phyloP scores from a whole-genome alignment of 92 coral and sea anemone genomes.

The Scolanthus callimorphus region DNA sequence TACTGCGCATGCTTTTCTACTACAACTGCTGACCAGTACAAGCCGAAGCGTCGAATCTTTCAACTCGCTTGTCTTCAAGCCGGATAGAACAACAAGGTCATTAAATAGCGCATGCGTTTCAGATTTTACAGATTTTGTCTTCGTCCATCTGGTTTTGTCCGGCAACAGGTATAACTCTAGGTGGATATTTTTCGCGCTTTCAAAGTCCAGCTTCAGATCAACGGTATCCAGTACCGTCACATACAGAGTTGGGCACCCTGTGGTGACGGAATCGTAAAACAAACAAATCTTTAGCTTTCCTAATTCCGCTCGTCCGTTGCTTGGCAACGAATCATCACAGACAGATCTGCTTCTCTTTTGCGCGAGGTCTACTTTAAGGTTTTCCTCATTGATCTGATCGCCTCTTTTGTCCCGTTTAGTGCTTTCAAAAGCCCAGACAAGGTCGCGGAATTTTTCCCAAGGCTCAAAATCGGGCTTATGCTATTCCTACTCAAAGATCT shows the following conservation, averaged over 20 bases:
- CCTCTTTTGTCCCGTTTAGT: conserved; percentile 30
- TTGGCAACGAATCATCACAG: neutral
- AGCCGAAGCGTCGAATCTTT: conserved; percentile 34
- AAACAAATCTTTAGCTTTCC: conserved; percentile 60
- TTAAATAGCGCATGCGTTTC: conserved; percentile 32
- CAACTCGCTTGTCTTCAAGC: conserved; percentile 36
- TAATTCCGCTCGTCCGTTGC: neutral
- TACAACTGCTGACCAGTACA: conserved; percentile 27
- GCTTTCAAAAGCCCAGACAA: conserved; percentile 44
- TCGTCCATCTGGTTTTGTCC: conserved; percentile 40
- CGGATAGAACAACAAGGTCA: conserved; percentile 59
- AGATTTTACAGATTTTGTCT: conserved; percentile 31
- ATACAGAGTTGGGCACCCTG: conserved; percentile 44
- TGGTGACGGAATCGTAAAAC: conserved; percentile 34
- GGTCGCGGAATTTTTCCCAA: conserved; percentile 45
- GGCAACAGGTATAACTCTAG: conserved; percentile 45
- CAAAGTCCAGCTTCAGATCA: conserved; percentile 24
- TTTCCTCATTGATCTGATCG: too few species aligned
- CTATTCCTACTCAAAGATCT: too few species aligned
- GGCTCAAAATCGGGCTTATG: neutral
- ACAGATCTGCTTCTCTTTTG: neutral
- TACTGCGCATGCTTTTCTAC: conserved; percentile 15
- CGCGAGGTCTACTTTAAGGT: too few species aligned
- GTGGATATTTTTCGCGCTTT: conserved; percentile 11
- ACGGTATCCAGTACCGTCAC: conserved; percentile 36